These are phyloP conservation scores for Tipula vernalis DNA, from an alignment of 2,888 invertebrate genomes.

Conservation along the genomic window DNA sequence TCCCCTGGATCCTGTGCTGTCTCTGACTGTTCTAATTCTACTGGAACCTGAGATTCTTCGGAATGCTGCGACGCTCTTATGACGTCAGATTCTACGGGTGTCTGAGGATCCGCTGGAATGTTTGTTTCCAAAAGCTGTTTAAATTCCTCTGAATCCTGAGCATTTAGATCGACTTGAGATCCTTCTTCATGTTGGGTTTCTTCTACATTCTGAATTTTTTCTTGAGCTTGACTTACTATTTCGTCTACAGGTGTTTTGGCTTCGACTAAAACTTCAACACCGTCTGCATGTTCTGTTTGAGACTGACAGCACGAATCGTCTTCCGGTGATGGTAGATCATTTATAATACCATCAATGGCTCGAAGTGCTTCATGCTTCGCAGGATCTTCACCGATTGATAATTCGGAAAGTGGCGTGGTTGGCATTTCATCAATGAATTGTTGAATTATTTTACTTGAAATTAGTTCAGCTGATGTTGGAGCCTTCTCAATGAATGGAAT, in stretches of 20 bases:
- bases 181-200: too few species aligned
- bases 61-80: background rate
- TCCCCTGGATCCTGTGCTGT: background rate
- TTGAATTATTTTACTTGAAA: background rate
- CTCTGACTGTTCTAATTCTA: background rate
- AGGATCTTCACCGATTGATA: slow-evolving; percentile 9
- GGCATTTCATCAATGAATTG: background rate
- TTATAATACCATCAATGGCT: slow-evolving; percentile 25
- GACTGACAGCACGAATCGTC: background rate
- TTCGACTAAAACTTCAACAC: too few species aligned
- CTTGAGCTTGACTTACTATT: too few species aligned
- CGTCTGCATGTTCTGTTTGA: too few species aligned
- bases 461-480: background rate
- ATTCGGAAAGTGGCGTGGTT: slow-evolving; percentile 8
- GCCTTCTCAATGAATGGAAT: background rate
- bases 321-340: background rate
- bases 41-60: background rate
- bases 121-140: too few species aligned
- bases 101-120: too few species aligned
- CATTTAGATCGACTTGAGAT: too few species aligned
- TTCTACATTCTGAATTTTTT: too few species aligned
- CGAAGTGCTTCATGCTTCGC: slow-evolving; percentile 21
- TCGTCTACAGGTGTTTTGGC: too few species aligned
- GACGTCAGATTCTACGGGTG: background rate
- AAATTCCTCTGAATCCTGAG: too few species aligned